These are phyloP conservation scores for Perca fluviatilis DNA, from an alignment of 2,113 vertebrate species.

Conservation along the genomic window DNA sequence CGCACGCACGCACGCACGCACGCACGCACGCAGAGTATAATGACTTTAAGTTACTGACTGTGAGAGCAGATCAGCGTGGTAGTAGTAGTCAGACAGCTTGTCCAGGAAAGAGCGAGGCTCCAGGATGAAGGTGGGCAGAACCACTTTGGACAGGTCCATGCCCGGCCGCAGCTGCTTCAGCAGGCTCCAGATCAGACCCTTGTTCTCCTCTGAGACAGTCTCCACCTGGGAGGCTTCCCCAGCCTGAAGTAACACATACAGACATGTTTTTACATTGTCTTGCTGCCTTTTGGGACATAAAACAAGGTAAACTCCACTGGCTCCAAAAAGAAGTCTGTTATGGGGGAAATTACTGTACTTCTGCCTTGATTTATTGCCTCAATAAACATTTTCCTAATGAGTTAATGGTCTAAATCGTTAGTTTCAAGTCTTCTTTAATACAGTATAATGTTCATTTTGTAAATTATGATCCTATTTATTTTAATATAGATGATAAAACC, in stretches of 20 bases:
- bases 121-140: slow-evolving; percentile 94
- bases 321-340: too few relatives aligned
- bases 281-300: background rate
- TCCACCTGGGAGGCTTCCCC: slow-evolving; percentile 92
- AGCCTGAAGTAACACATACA: slow-evolving; percentile 73
- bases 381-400: too few relatives aligned
- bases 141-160: slow-evolving; percentile 96
- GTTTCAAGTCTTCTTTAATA: too few relatives aligned
- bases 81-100: slow-evolving; percentile 96
- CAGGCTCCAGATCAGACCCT: slow-evolving; percentile 91
- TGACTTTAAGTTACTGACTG: slow-evolving; percentile 83
- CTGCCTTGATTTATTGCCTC: too few relatives aligned
- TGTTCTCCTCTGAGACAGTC: slow-evolving; percentile 94
- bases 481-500: too few relatives aligned
- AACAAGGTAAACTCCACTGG: background rate
- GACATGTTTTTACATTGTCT: background rate
- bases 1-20: background rate
- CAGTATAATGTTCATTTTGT: too few relatives aligned
- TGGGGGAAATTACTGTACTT: too few relatives aligned
- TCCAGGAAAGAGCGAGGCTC: slow-evolving; percentile 96
- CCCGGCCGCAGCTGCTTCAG: slow-evolving; percentile 93
- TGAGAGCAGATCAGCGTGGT: slow-evolving; percentile 94
- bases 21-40: background rate
- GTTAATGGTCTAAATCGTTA: too few relatives aligned
- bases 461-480: too few relatives aligned